Base-by-base conservation (phyloP, 2,888 invertebrate species). In the Stegophylla sp. region DNA sequence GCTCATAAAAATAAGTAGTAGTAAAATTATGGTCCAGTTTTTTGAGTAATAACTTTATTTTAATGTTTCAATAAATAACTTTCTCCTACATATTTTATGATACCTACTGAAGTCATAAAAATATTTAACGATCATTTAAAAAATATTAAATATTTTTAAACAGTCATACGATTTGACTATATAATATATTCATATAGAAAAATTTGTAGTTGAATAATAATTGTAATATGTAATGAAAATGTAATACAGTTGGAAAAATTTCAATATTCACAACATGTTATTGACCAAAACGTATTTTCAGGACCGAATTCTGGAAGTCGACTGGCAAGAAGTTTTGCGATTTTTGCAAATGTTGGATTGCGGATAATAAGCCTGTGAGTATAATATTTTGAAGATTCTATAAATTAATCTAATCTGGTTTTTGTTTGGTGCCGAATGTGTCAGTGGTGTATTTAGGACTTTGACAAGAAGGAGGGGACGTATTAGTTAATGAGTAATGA, bases 281-380 rank as follows among this genome's bases (percentile, higher is more conserved):
- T 63, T 71, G 13, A 69, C 34, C n/a, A 69, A 61, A 56, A 59
- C 45, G 26, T 79, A 64, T 77, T 89, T 89, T 69, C 87, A 97
- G 95, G 96, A 92, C 96, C 3, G 96, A 96, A 84, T 96, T 94
- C 86, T 98, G 98, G 98, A 95, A 96, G 87, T 98, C 98, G 34
- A 94, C 96, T 85, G 95, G 94, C 0, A 91, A 94, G 83, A 97
- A 98, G 87, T 97, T 92, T 87, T 98, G 98, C 86, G 97, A 98
- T 84, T 96, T 96, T 87, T 98, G 98, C 88, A 97, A 98, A 87
- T 97, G 97, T 86, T 98, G 98, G 98, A 94, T 97, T 85, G 94
- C 97, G 77, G 97, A 98, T 87, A 98, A 98, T 86, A 96, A 95
- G 90, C 94, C 96, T 76, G 92, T 92, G 88, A 90, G 90, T 88